A percentile compares a stretch with the other conserved stretches of the same genome.
phyloP scores from a whole-genome alignment of 2,113 vertebrate genomes.

The Sakesphorus luctuosus region DNA sequence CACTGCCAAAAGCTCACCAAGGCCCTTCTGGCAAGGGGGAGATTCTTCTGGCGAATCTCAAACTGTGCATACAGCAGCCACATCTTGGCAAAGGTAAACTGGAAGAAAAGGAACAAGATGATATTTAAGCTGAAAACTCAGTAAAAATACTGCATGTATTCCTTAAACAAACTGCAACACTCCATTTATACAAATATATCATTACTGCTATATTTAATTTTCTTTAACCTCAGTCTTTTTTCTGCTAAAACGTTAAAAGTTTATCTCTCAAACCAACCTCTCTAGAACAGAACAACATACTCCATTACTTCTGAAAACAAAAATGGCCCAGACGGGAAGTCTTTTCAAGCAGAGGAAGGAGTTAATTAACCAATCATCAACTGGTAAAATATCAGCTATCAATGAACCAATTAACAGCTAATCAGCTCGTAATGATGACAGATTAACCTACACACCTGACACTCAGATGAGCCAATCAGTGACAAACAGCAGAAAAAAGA shows the following conservation, averaged over 20 bases:
- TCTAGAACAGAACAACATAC: not conserved
- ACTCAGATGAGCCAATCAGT: not conserved
- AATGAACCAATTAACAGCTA: not conserved
- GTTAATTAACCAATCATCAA: not conserved
- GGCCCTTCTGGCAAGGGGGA: conserved; percentile 86
- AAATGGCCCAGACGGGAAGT: not conserved
- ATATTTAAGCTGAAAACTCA: not conserved
- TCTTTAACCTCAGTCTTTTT: not conserved
- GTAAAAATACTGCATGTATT: not conserved
- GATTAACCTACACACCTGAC: not conserved
- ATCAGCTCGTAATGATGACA: not conserved
- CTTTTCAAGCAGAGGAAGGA: not conserved
- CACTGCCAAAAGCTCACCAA: conserved; percentile 82
- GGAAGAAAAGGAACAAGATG: conserved; percentile 31
- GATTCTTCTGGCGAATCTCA: conserved; percentile 96
- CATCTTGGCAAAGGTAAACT: conserved; percentile 99
- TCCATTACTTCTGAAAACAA: not conserved
- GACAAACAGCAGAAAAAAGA: not conserved
- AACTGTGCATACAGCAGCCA: conserved; percentile 94
- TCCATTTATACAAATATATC: not conserved
- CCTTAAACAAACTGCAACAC: not conserved
- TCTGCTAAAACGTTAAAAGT: not conserved
- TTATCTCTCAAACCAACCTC: not conserved
- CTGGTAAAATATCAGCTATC: not conserved
- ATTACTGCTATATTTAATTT: not conserved